Conservation (phyloP, 2,797 vertebrate genomes). For the Synanceia verrucosa region DNA sequence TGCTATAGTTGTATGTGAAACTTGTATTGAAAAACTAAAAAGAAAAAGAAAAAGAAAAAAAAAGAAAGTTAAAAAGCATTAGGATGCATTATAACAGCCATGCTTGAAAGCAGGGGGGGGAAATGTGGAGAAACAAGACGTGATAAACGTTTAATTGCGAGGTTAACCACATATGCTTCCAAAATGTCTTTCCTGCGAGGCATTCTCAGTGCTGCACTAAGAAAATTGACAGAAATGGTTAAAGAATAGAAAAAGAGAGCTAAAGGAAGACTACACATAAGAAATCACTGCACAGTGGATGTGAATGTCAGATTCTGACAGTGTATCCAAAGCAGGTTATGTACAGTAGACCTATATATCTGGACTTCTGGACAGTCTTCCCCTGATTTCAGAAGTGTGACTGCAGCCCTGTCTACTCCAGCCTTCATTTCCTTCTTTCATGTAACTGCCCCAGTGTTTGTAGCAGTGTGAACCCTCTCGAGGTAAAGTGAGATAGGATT, state of each 20-base stretch:
- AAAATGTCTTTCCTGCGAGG: not conserved
- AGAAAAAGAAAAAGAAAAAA: too few species aligned
- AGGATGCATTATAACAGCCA: not conserved
- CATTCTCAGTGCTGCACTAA: not conserved
- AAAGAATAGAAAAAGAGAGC: too few species aligned
- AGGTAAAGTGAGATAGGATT: slow-evolving; percentile 6
- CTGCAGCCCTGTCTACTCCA: slow-evolving; percentile 7
- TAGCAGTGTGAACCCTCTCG: not conserved
- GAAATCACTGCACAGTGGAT: not conserved
- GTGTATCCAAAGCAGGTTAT: not conserved
- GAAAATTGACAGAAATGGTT: not conserved
- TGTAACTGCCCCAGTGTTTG: not conserved
- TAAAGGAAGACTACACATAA: not conserved
- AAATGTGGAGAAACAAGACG: not conserved
- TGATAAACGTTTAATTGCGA: too few species aligned
- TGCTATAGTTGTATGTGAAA: too few species aligned
- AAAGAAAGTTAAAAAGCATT: too few species aligned
- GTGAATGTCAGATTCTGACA: not conserved
- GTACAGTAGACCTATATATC: too few species aligned
- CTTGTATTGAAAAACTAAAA: too few species aligned
- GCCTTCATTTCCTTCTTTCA: slow-evolving; percentile 5
- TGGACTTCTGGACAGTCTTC: slow-evolving; percentile 8
- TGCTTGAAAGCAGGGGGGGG: not conserved
- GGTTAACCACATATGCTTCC: accelerated
- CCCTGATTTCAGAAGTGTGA: slow-evolving; percentile 10